These are phyloP conservation scores for Subanguina moxae DNA, from an alignment of 1,140 invertebrate species.

Conservation along the genomic window DNA sequence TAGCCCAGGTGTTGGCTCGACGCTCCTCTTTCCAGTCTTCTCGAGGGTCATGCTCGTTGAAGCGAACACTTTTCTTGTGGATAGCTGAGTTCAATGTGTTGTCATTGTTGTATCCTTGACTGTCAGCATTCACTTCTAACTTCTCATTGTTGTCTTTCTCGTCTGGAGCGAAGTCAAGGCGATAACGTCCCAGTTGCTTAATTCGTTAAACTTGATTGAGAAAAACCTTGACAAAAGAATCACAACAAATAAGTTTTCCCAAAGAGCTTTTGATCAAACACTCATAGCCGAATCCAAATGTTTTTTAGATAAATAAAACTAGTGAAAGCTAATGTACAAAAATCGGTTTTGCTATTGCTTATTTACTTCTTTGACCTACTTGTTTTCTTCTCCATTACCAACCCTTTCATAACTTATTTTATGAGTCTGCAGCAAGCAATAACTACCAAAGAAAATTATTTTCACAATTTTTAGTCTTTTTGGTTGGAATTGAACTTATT, in stretches of 20 bases:
- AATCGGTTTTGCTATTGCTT: not conserved
- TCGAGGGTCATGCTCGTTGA: slow-evolving; percentile 36
- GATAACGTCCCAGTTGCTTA: slow-evolving; percentile 46
- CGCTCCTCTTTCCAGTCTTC: slow-evolving; percentile 41
- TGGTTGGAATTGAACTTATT: too few relatives aligned
- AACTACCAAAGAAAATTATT: too few relatives aligned
- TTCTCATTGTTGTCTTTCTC: slow-evolving; percentile 24
- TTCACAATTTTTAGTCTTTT: too few relatives aligned
- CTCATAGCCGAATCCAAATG: not conserved
- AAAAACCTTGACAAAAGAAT: too few relatives aligned
- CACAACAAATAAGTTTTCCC: too few relatives aligned
- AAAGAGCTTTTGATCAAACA: too few relatives aligned
- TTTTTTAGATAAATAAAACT: slow-evolving; percentile 3
- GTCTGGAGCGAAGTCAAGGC: slow-evolving; percentile 36
- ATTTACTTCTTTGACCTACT: not conserved
- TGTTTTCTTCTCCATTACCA: not conserved
- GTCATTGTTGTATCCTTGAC: too few relatives aligned
- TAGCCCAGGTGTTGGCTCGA: slow-evolving; percentile 25
- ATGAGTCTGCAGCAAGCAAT: not conserved
- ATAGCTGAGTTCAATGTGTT: too few relatives aligned
- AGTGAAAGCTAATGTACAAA: not conserved
- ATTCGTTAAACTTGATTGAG: slow-evolving; percentile 18
- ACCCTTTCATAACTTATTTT: not conserved
- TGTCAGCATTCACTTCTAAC: slow-evolving; percentile 9
- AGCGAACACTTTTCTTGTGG: slow-evolving; percentile 38